Evolutionary conservation across 2,113 vertebrate species (phyloP).

Genomic region (Burhinus bistriatus): DNA sequence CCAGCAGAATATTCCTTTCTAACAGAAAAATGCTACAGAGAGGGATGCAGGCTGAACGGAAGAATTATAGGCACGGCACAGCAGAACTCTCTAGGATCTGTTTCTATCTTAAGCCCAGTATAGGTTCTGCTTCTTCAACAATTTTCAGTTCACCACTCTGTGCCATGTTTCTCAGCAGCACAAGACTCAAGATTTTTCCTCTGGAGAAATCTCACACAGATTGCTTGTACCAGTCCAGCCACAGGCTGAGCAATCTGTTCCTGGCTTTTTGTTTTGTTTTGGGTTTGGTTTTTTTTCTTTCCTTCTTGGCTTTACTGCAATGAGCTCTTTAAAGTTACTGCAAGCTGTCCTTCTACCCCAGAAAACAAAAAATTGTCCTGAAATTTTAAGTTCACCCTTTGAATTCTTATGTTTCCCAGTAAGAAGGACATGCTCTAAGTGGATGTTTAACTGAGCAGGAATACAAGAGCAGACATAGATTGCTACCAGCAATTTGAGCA

Average conservation of each 20-base stretch:
- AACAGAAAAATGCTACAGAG: not conserved
- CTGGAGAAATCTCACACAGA: constrained; percentile 56
- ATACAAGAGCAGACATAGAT: not conserved
- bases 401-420: not conserved
- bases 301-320: not conserved
- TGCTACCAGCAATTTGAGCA: not conserved
- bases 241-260: constrained; percentile 58
- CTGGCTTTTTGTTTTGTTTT: not conserved
- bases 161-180: not conserved
- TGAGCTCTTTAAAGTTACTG: constrained; percentile 5
- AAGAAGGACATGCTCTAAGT: not conserved
- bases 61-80: not conserved
- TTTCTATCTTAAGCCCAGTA: not conserved
- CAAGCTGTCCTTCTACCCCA: not conserved
- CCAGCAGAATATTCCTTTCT: not conserved
- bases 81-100: not conserved
- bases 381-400: not conserved
- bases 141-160: not conserved
- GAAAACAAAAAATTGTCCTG: not conserved
- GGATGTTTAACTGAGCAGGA: not conserved
- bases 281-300: not conserved
- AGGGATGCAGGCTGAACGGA: not conserved
- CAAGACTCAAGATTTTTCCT: constrained; percentile 11
- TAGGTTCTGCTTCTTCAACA: not conserved
- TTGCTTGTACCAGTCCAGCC: constrained; percentile 51